Evolutionary conservation across 2,888 invertebrate species (phyloP), one percentile per base, ranked within the genome.

Genomic region (Ellobium chinense): DNA sequence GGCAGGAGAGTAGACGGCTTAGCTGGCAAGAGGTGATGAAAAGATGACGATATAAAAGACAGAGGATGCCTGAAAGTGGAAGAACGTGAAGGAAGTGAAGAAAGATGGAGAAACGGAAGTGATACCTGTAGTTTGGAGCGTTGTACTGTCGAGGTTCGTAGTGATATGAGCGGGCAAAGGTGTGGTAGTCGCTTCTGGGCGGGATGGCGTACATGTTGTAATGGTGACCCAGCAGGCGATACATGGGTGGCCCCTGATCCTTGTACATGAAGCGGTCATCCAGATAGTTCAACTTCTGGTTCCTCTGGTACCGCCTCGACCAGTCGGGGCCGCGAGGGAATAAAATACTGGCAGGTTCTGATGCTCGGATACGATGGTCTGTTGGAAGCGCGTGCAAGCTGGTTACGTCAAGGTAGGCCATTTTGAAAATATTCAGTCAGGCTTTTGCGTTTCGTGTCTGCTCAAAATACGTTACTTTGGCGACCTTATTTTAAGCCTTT

Each of bases 191-290:
- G 12, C 74, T 74, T 29, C 29, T 56, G 1, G 36, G 12, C 9
- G 79, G 79, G 58, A 56, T 73, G 14, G 34, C 27, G 73, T 66
- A 73, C 68, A 69, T 69, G 69, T 60, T 60, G 29, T 39, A 68
- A 54, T 80, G 80, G 24, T 66, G 46, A 0, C 80, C 80, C 37
- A 75, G 80, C 58, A 74, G 56, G 18, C 75, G 36, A 56, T 80
- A 80, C 69, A 75, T 75, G 12, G 80, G 80, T 7, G 80, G 80
- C 0, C 80, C 80, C 21, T 80, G 80, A 54, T 80, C 80, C 54
- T 68, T 37, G 63, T 80, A 80, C 80, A 80, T 46, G 36, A 80
- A 80, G 1, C 63, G 62, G 27, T 75, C 29, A 58, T 75, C 68
- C 24, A 69, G 69, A 7, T 21, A 58, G 37, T 75, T 34, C 1